Evolutionary conservation across 2,797 vertebrate species (phyloP), one percentile per base, ranked within the genome.

Genomic region (Diglossa cyanea): DNA sequence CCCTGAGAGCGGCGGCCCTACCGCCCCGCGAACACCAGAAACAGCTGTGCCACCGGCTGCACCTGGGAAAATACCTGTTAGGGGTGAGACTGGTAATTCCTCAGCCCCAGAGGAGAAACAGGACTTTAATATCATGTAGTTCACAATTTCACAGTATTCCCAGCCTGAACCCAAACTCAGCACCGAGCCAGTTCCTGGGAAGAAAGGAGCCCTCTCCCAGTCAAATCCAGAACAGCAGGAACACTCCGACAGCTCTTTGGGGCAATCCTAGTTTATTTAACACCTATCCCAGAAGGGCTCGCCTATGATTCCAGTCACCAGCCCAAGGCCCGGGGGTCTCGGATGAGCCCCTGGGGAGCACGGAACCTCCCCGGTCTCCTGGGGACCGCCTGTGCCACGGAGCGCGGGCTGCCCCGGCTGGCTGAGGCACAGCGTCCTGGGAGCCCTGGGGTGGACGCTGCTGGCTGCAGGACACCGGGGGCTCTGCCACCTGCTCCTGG

Each of bases 311-410:
- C 54, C 37, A 3, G 7, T 12, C 13, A 7, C 26, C 10, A 0
- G 17, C 10, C 8, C 16, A 13, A 31, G 33, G 9, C 13, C 30
- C 3, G 0, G 16, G 10, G 31, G 10, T 25, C 35, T 80, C 1
- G 2, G 42, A 17, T 5, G 3, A 55, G 40, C 33, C 21, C 40
- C 39, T 13, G 33, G 50, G 21, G 61, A 5, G 21, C 61, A 6
- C 0, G 2, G n/a, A 25, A 17, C 14, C 28, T 21, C 50, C 24
- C 3, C 0, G 15, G 42, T 13, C 11, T 67, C 35, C 30, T 10
- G 53, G 18, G 24, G 12, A 8, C 16, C 3, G 3, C 16, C 37
- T 25, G 13, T 16, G 25, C 8, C 35, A 7, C 24, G 2, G 0
- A 18, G 77, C 30, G 8, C 1, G 8, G 30, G 44, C 53, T 40